Conservation (phyloP, 2,888 invertebrate genomes). For the Artemia sinica region DNA sequence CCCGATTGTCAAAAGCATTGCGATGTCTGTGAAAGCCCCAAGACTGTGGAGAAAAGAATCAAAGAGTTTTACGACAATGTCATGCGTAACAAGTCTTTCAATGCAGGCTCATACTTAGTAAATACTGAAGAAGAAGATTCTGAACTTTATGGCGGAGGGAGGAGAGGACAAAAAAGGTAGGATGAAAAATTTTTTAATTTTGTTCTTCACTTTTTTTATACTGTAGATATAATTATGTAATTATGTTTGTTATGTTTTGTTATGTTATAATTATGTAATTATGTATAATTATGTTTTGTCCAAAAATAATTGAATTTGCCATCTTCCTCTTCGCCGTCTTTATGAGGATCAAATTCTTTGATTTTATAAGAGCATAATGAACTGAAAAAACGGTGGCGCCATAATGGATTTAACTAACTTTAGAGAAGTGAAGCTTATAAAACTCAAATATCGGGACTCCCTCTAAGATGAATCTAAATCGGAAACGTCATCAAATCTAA, state of each 20-base stretch:
- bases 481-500: no score
- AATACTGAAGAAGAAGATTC: conserved; percentile 30
- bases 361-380: background rate
- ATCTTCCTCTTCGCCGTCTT: no score
- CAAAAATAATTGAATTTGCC: background rate
- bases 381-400: no score
- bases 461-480: no score
- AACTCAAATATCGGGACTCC: no score
- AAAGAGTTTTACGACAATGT: conserved; percentile 28
- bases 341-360: no score
- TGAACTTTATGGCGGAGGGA: conserved; percentile 52
- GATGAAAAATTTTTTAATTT: background rate
- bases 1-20: conserved; percentile 54
- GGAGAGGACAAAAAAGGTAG: conserved; percentile 36
- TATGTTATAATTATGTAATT: no score
- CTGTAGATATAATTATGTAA: background rate
- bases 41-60: conserved; percentile 44
- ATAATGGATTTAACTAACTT: no score
- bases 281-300: no score
- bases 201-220: no score
- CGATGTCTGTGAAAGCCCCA: conserved; percentile 61
- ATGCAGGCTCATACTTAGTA: conserved; percentile 24
- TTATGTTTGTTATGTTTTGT: no score
- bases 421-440: no score
- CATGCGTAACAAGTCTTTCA: conserved; percentile 21